A percentile compares a stretch with the other conserved stretches of the same genome.
Evolutionary conservation across 2,113 vertebrate species (phyloP).

Genomic region (Osmerus mordax): DNA sequence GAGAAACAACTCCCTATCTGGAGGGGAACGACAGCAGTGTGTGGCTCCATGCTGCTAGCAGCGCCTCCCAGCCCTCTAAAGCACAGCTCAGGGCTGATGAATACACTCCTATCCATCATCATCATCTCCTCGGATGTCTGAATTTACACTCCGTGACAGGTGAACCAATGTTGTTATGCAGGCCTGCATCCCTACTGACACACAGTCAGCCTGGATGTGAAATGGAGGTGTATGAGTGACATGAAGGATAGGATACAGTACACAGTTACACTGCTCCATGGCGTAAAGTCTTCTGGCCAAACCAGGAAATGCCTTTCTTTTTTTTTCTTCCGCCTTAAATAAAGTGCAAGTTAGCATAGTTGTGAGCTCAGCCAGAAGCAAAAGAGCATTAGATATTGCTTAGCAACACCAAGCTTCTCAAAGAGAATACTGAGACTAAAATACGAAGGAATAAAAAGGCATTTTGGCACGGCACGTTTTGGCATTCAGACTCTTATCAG

Average conservation of each 20-base stretch:
- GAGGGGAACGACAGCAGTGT: slow-evolving; percentile 22
- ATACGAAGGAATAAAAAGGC: slow-evolving; percentile 56
- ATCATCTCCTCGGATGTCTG: slow-evolving; percentile 22
- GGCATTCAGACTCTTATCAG: slow-evolving; percentile 56
- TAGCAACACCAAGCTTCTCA: slow-evolving; percentile 41
- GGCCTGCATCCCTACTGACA: slow-evolving; percentile 14
- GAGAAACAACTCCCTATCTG: neutral
- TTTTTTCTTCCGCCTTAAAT: slow-evolving; percentile 33
- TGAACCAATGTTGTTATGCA: slow-evolving; percentile 9
- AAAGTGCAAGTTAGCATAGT: slow-evolving; percentile 61
- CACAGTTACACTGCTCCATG: too few relatives aligned
- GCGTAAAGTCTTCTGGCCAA: neutral
- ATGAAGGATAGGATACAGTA: neutral
- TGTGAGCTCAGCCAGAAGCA: slow-evolving; percentile 51
- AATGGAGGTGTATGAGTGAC: neutral
- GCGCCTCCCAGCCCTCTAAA: slow-evolving; percentile 13
- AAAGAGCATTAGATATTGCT: slow-evolving; percentile 32
- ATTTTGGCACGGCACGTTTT: slow-evolving; percentile 69
- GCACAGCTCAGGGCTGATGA: slow-evolving; percentile 18
- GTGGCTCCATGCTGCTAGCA: slow-evolving; percentile 13
- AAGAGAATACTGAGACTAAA: slow-evolving; percentile 28
- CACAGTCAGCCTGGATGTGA: slow-evolving; percentile 27
- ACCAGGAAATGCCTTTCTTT: slow-evolving; percentile 4
- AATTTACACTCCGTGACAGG: slow-evolving; percentile 30
- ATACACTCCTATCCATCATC: slow-evolving; percentile 29